Base-by-base conservation (phyloP, 2,888 invertebrate species). In the Cybosia mesomella region DNA sequence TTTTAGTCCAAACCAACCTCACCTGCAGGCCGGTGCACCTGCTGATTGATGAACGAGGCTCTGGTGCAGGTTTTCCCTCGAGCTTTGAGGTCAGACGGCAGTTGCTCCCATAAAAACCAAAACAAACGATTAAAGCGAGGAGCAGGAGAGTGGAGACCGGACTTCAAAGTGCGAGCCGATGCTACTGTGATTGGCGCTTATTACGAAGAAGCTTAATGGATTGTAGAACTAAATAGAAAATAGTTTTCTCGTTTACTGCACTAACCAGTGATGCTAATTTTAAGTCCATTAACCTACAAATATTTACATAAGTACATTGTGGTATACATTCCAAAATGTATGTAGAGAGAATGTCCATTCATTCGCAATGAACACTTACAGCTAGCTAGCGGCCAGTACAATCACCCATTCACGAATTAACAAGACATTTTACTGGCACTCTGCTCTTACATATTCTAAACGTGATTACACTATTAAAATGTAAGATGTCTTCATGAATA, bases 351-450 rank as follows among this genome's bases (percentile, higher is more conserved):
- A 64, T 64, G 57, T 39, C 39, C 55, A 64, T 64, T 64, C 64
- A 64, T 49, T 58, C 34, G 32, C 53, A 53, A 53, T 53, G 39
- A 43, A 21, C 28, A 43, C 8, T n/a, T n/a, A n/a, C n/a, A n/a
- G n/a, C n/a, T n/a, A n/a, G n/a, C n/a, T n/a, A n/a, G n/a, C n/a
- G n/a, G n/a, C n/a, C n/a, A n/a, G n/a, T 64, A 64, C 58, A 58
- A 58, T 43, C 43, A 64, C 43, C 43, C 43, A 64, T 64, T 64
- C 57, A 58, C 64, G 2, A 64, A 64, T 64, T 64, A 43, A 64
- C 64, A 58, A 58, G 58, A 43, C 32, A 43, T 43, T 64, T 58
- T 62, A 62, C 53, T 54, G 32, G 54, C 15, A 43, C 22, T 43
- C 0, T 1, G 39, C 15, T 24, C 18, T 60, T 39, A 60, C 39